phyloP scores from a whole-genome alignment of 2,888 invertebrate species.

The Eilema caniola region DNA sequence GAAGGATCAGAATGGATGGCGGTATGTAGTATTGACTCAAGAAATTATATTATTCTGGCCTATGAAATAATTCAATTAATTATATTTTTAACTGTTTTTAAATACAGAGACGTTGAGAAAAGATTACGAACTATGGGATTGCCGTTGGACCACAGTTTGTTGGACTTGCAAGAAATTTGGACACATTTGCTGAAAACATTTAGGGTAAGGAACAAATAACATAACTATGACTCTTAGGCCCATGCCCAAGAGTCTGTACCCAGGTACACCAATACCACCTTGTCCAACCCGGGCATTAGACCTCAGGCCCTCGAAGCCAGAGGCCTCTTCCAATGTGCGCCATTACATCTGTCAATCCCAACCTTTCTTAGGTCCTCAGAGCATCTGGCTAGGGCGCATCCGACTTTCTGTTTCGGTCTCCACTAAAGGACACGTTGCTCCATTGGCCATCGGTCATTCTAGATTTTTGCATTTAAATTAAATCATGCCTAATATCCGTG shows the following conservation, averaged over 20 bases:
- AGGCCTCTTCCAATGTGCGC: no score
- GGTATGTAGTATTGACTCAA: constrained; percentile 55
- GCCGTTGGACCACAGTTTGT: constrained; percentile 75
- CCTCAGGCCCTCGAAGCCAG: no score
- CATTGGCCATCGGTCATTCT: no score
- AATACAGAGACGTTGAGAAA: constrained; percentile 76
- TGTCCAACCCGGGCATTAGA: no score
- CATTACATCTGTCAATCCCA: no score
- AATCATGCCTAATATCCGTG: background rate
- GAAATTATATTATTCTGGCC: background rate
- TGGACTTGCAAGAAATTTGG: constrained; percentile 78
- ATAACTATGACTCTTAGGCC: background rate
- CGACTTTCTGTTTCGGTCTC: no score
- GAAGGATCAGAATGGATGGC: constrained; percentile 69
- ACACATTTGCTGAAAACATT: constrained; percentile 73
- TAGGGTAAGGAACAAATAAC: constrained; percentile 60
- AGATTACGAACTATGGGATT: constrained; percentile 68
- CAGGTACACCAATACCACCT: no score
- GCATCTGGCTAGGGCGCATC: no score
- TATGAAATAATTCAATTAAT: background rate
- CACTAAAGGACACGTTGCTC: no score
- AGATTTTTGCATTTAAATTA: no score
- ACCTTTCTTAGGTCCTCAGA: no score
- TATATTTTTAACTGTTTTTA: constrained; percentile 13
- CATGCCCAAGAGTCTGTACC: no score